These are phyloP conservation scores for Gasterosteus nipponicus DNA, from an alignment of 2,113 vertebrate species.

Conservation along the genomic window DNA sequence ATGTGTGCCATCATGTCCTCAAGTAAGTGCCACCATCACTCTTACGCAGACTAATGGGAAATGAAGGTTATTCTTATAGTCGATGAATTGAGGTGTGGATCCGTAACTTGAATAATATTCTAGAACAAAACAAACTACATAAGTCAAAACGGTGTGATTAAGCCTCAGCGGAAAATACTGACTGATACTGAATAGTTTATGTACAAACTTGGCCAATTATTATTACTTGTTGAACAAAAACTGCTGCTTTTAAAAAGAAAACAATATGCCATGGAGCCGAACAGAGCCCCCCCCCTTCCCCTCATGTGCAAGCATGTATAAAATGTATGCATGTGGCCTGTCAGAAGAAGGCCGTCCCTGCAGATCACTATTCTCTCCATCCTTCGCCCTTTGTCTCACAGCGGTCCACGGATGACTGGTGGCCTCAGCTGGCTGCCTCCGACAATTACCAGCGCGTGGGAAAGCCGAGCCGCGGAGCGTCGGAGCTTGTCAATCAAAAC, in stretches of 20 bases:
- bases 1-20: conserved; percentile 14
- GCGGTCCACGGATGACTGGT: conserved; percentile 70
- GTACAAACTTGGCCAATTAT: not conserved
- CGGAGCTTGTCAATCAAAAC: conserved; percentile 76
- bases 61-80: not conserved
- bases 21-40: not conserved
- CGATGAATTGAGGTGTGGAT: not conserved
- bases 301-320: conserved; percentile 29
- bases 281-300: conserved; percentile 10
- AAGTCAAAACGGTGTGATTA: not conserved
- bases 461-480: conserved; percentile 69
- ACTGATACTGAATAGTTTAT: not conserved
- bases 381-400: conserved; percentile 72
- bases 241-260: conserved; percentile 35
- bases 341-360: conserved; percentile 60
- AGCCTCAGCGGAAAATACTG: not conserved
- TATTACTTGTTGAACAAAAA: conserved; percentile 27
- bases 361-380: conserved; percentile 68
- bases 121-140: not conserved
- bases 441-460: conserved; percentile 74
- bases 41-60: not conserved
- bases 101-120: not conserved
- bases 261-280: conserved; percentile 24
- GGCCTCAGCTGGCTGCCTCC: conserved; percentile 75
- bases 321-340: conserved; percentile 57